phyloP scores from a whole-genome alignment of 2,113 vertebrate species.

The Acanthisitta chloris region DNA sequence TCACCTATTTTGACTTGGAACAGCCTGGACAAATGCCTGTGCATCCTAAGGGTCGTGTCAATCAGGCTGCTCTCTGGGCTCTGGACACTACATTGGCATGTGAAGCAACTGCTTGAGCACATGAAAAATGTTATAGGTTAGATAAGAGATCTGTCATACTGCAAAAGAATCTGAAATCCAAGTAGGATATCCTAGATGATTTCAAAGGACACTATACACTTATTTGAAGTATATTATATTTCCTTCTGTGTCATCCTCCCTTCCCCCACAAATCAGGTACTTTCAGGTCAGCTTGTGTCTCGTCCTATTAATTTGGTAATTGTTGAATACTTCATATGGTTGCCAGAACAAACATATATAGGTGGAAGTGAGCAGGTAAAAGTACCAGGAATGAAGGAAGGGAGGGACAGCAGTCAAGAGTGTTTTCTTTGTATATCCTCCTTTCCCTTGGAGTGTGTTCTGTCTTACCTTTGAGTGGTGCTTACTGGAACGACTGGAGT shows the following conservation, averaged over 20 bases:
- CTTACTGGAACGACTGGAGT: neutral
- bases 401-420: neutral
- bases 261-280: neutral
- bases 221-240: neutral
- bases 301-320: neutral
- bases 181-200: neutral
- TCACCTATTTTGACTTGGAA: neutral
- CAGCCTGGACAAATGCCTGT: neutral
- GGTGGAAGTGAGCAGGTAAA: neutral
- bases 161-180: neutral
- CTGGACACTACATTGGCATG: rapidly evolving
- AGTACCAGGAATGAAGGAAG: neutral
- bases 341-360: neutral
- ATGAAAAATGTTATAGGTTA: rapidly evolving
- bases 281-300: neutral
- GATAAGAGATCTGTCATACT: neutral
- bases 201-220: neutral
- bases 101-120: neutral
- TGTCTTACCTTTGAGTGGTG: neutral
- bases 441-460: neutral
- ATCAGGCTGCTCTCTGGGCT: neutral
- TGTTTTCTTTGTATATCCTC: neutral
- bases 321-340: neutral
- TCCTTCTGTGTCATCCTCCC: neutral
- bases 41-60: neutral